These are phyloP conservation scores for Cavia aperea DNA, from an alignment of 2,113 vertebrate species.

Conservation along the genomic window DNA sequence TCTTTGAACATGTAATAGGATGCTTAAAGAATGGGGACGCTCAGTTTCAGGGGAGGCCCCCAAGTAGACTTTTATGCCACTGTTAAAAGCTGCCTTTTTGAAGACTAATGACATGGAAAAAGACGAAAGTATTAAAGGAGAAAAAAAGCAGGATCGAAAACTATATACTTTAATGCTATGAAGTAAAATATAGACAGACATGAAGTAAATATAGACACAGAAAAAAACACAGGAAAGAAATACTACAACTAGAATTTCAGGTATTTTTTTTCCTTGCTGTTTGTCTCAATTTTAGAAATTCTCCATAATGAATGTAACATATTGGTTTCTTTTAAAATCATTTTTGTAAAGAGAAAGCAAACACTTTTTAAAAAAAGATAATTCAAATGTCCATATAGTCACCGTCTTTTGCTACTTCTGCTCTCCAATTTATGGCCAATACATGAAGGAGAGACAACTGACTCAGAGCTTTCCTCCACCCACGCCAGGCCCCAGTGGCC, in stretches of 20 bases:
- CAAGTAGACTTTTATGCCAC: background rate
- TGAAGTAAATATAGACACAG: background rate
- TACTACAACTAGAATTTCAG: background rate
- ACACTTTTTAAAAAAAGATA: background rate
- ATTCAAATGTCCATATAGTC: background rate
- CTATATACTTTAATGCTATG: background rate
- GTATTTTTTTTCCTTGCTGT: background rate
- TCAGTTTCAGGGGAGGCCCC: background rate
- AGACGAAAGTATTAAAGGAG: background rate
- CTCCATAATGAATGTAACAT: background rate
- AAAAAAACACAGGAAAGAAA: background rate
- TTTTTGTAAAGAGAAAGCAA: background rate
- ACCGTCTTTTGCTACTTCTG: background rate
- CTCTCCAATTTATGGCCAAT: background rate
- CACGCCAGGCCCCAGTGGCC: background rate
- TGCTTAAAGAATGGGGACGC: background rate
- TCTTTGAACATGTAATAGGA: background rate
- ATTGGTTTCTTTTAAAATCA: background rate
- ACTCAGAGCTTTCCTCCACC: background rate
- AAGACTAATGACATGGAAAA: background rate
- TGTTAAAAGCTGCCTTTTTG: background rate
- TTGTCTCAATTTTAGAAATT: conserved; percentile 9
- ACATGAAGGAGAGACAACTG: background rate
- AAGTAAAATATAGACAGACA: background rate
- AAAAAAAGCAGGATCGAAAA: background rate